Conservation (phyloP, 2,113 vertebrate species). For the Laticauda laticaudata region DNA sequence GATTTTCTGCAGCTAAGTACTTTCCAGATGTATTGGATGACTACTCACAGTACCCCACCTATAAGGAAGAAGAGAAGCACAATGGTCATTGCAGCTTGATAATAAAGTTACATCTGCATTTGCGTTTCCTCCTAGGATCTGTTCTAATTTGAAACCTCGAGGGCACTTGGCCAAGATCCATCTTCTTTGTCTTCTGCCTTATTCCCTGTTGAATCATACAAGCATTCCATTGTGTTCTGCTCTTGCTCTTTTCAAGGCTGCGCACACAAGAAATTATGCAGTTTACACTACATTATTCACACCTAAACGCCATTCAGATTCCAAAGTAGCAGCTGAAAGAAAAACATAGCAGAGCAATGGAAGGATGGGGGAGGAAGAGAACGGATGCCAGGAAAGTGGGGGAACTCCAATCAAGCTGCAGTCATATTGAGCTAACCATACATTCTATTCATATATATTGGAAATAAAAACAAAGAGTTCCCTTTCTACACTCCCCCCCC, state of each 20-base stretch:
- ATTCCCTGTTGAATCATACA: background rate
- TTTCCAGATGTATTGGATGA: background rate
- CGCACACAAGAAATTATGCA: background rate
- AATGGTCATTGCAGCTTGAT: background rate
- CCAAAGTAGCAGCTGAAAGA: background rate
- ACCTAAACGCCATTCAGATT: background rate
- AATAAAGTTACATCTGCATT: background rate
- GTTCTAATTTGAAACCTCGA: background rate
- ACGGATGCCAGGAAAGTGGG: slow-evolving; percentile 10
- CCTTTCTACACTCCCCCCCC: background rate
- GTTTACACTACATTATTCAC: background rate
- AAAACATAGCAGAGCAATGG: background rate
- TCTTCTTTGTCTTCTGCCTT: background rate
- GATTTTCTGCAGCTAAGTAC: background rate
- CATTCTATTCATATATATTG: background rate
- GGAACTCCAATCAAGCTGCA: background rate
- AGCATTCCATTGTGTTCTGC: background rate
- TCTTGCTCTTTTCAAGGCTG: background rate
- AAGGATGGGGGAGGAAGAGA: background rate
- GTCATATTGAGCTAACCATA: background rate
- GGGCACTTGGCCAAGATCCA: background rate
- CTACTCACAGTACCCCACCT: background rate
- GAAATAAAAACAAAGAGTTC: background rate
- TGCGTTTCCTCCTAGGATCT: background rate
- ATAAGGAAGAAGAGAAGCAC: background rate